These are phyloP conservation scores for Psittacara wagleri DNA, from an alignment of 2,113 vertebrate species.

Conservation along the genomic window DNA sequence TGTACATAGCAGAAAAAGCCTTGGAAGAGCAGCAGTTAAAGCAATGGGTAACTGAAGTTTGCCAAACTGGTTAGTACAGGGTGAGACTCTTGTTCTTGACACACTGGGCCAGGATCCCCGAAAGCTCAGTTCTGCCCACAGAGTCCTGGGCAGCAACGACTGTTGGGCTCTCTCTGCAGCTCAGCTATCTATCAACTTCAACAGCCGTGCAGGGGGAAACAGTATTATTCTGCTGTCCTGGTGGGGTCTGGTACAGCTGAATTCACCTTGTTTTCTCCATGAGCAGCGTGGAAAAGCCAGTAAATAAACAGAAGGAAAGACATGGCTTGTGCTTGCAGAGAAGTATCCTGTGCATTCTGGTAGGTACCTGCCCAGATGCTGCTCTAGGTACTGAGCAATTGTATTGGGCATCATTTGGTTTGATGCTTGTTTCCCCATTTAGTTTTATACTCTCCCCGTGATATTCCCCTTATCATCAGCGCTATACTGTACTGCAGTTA, in stretches of 20 bases:
- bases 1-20: too few relatives aligned
- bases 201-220: background rate
- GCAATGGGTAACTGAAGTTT: background rate
- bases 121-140: background rate
- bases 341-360: background rate
- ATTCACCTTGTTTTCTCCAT: background rate
- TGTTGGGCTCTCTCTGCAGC: background rate
- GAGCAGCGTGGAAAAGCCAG: background rate
- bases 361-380: background rate
- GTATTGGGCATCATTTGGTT: background rate
- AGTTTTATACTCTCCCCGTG: background rate
- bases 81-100: background rate
- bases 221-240: background rate
- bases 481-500: background rate
- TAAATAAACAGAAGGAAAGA: background rate
- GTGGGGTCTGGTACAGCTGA: background rate
- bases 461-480: background rate
- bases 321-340: background rate
- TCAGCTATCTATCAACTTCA: background rate
- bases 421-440: background rate
- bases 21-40: background rate
- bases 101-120: background rate
- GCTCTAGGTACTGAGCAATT: background rate
- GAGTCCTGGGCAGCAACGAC: rapidly evolving
- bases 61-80: background rate